Evolutionary conservation across 2,797 vertebrate species (phyloP), one percentile per base, ranked within the genome.

Genomic region (Bryconaethiops microstoma): DNA sequence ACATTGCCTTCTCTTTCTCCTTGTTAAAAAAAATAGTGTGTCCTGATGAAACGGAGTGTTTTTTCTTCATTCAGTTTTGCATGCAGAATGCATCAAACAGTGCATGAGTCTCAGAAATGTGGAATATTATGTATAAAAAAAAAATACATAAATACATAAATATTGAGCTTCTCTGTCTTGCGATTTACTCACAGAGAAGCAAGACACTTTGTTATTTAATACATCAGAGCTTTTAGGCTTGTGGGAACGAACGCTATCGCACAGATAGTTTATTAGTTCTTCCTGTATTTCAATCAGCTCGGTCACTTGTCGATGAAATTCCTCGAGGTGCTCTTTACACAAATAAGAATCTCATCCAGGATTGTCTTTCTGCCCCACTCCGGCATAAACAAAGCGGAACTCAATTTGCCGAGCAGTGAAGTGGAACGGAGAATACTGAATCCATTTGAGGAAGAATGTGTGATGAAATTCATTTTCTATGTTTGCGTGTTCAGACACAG

Each of bases 381-480:
- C 17, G 78, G 84, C 81, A 86, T 83, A 87, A 84, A 90, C 91
- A 89, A 89, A 87, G 83, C 83, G 21, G 60, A 85, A 78, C 88
- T 85, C 88, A 90, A 88, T 88, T 91, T 88, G 88, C 81, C 69
- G 84, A 83, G 84, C 87, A 88, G 82, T 87, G 85, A 87, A 86
- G 74, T 91, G 89, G 89, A 90, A 60, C 29, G 88, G 88, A 90
- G 88, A 90, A 91, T 88, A 90, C 87, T 89, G 88, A 93, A 91
- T 88, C 85, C 78, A 89, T 91, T 90, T 92, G 89, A 90, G 81
- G 86, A 86, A n/a, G 90, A 86, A 88, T 88, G 88, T 88, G 89
- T 90, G 90, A 91, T 90, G 91, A 87, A 92, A 92, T 91, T 90
- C 86, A 84, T 84, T 90, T 88, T 85, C 87, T 88, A 84, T 60